Base-by-base conservation (phyloP, 2,797 vertebrate genomes). In the Australoheros facetus region DNA sequence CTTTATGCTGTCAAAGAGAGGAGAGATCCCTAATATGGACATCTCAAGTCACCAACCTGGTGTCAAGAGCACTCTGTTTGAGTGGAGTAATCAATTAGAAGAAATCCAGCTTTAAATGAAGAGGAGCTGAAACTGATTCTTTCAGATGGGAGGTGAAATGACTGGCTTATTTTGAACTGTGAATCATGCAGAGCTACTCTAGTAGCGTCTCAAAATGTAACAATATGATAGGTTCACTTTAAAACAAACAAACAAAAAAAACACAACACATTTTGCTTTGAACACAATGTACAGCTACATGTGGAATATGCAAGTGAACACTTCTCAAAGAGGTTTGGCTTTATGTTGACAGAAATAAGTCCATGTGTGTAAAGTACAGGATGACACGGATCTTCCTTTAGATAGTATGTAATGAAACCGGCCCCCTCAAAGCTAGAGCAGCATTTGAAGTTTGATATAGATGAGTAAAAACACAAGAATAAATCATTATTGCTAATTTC, bases 1-100 rank as follows among this genome's bases (percentile, higher is more conserved):
- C 37, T 62, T 62, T 62, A 42, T 42, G 59, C 16, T 42, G 37
- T 37, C 37, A 64, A 64, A 64, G 21, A 64, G 60, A 45, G 37
- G 60, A 26, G 23, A 42, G 23, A 45, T 26, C 42, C 21, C 23
- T 42, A 45, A 64, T 17, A 64, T 64, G 60, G 60, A 42, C 37
- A 64, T 45, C 42, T 45, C 21, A 64, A 42, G 14, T 37, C 21
- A 45, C 60, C 14, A 64, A 16, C 8, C 21, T 5, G 1, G 21
- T 42, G 21, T 42, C 42, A 64, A 64, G 21, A 64, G 37, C 60
- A 64, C 21, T 64, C 37, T 39, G 37, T 39, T 39, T 64, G 37
- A 42, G 60, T 26, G 23, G 60, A 13, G 37, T 1, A 64, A 17
- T 42, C 60, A 11, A 11, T 26, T 37, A 64, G 37, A 64, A 45